Evolutionary conservation across 1,140 invertebrate species (phyloP), one percentile per base, ranked within the genome.

Genomic region (Drosophila malerkotliana): DNA sequence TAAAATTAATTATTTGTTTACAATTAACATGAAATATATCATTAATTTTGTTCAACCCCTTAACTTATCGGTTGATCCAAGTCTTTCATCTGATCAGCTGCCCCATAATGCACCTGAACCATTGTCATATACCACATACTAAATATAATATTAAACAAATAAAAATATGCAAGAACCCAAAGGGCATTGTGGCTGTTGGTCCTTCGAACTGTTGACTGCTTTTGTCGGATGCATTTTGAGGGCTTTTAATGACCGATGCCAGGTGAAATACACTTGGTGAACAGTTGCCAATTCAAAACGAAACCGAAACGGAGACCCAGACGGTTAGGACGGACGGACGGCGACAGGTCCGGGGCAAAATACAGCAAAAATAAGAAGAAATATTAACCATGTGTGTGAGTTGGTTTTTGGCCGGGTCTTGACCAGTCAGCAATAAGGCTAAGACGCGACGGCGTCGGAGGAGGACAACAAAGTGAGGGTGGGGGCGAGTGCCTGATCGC

Each of bases 211-310:
- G 34, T 49, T 55, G 44, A 56, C 41, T 68, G 30, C 66, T 69
- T 62, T 69, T 68, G 67, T 69, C 39, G 72, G 48, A 66, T 75
- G 72, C 72, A 75, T 74, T 75, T 74, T 75, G 72, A 76, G 78
- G 78, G 83, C 83, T 78, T 87, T 87, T 87, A 87, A 87, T 87
- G 82, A 87, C 82, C 80, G 71, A 67, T 58, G 83, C 82, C 82
- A 87, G 82, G 82, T 87, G 82, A 87, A 87, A 87, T 88, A 87
- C 52, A 24, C 78, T 66, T 47, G 44, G 44, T 21, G 18, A 88
- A 82, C 82, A 82, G 83, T 74, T 74, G 72, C 54, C 55, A 57
- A 63, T 71, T 51, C 61, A 21, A 53, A 79, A 77, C 55, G 69
- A 75, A 79, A 72, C 74, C 72, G 61, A 75, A 72, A 78, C 75